Evolutionary conservation across 2,797 vertebrate genomes (phyloP), one percentile per base, ranked within the genome.

Genomic region (Antrozous pallidus): DNA sequence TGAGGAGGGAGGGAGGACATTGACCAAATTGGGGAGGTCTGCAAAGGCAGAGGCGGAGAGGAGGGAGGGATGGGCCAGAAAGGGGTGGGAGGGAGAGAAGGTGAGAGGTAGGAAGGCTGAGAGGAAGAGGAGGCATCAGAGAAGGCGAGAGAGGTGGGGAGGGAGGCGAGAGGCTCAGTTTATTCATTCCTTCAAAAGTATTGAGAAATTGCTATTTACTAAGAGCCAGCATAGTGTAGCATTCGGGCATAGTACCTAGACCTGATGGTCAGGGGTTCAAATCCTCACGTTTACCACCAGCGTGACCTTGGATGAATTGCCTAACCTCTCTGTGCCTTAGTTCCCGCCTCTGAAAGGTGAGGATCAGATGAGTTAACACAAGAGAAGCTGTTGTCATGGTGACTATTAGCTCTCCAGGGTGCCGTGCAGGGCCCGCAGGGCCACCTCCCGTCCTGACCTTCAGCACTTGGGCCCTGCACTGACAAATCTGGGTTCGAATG

Each of bases 141-240:
- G 28, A 47, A 47, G 28, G 13, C n/a, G 13, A 10, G 33, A 56
- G 36, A 38, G 24, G 7, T 14, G 28, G 49, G 20, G 31, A 33
- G 75, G 63, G 63, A 49, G 65, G 14, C 6, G 13, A 49, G 90
- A 36, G 28, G 33, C 71, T 73, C 74, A 70, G 40, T 28, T 26
- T 49, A 51, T 71, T 75, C 28, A 28, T 69, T 56, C 40, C 77
- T 82, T 85, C 79, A 36, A 8, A 90, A 40, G 42, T 38, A 26
- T 3, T 58, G 36, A 94, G 83, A 71, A 81, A 8, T 7, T 47
- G 1, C 79, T 91, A 12, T 71, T 47, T 49, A 26, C 47, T 58
- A 24, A 84, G 42, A 58, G 45, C 8, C 45, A 38, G 63, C 7
- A 2, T 1, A 14, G 28, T 1, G 6, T 8, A 28, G 47, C 18